Percentiles rank a stretch among this genome's conserved stretches.
Evolutionary conservation across 2,797 vertebrate species (phyloP).

Genomic region (Gila robusta): DNA sequence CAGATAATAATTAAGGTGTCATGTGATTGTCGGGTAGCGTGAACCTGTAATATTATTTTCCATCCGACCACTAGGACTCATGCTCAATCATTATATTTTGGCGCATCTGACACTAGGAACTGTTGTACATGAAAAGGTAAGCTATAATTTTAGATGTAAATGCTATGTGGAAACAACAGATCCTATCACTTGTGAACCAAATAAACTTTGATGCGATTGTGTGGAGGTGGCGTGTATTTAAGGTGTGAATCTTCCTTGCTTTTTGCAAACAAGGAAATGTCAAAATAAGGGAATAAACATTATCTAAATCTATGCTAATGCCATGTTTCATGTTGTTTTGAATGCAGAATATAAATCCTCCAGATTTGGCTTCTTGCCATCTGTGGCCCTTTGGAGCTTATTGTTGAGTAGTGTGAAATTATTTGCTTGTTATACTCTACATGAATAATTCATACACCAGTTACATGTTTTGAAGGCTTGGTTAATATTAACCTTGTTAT

Average conservation of each 20-base stretch:
- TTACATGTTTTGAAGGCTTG: not conserved
- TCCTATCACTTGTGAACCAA: not conserved
- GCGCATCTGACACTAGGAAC: not conserved
- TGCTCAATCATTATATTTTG: not conserved
- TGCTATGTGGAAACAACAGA: not conserved
- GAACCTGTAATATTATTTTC: slow-evolving; percentile 30
- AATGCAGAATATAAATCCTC: not conserved
- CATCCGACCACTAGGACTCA: not conserved
- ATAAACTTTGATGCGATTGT: not conserved
- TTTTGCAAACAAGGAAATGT: not conserved
- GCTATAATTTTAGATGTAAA: slow-evolving; percentile 11
- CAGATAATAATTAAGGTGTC: slow-evolving; percentile 61
- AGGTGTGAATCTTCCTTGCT: not conserved
- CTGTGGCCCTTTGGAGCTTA: not conserved
- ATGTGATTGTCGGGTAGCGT: slow-evolving; percentile 45
- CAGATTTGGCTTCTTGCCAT: slow-evolving; percentile 8
- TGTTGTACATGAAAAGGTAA: not conserved
- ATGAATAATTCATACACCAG: slow-evolving; percentile 10
- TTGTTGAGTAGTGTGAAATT: slow-evolving; percentile 12
- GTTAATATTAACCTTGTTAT: not conserved
- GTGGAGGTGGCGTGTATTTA: not conserved
- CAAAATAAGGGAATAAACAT: not conserved
- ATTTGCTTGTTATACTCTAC: slow-evolving; percentile 6
- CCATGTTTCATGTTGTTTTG: slow-evolving; percentile 9
- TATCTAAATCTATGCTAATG: slow-evolving; percentile 20